Base-by-base conservation (phyloP, 2,113 vertebrate species). In the Sapayoa aenigma region DNA sequence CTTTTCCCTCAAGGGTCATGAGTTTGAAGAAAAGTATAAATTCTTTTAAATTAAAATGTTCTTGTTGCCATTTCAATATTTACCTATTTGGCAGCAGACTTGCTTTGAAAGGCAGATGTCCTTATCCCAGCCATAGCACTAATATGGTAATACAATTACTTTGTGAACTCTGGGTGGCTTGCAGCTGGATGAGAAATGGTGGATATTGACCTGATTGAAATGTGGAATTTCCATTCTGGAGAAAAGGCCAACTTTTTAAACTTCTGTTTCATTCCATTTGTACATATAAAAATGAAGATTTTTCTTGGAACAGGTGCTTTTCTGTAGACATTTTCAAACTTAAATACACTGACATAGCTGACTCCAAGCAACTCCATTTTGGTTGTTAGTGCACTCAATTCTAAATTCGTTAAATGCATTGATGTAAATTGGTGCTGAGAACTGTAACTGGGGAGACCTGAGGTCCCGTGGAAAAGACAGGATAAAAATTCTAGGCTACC, bases 401-500 rank as follows among this genome's bases (percentile, higher is more conserved):
- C 68, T 46, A 67, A 65, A 65, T 44, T 28, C 44, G 6, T 72
- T 72, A 55, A 39, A 44, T 37, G 35, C 30, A 23, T 14, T 60
- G 56, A 41, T 67, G 24, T 31, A 59, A 84, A 53, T 14, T 14
- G 46, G 30, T 77, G 42, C 35, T 59, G 35, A 39, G 27, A 66
- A 22, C 41, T 62, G 60, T 55, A 39, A 46, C 27, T 41, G 55
- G 92, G 39, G 76, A 84, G 93, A 82, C 87, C 87, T 90, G 89
- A 85, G 35, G 47, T 87, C 69, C 80, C 52, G 24, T 80, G 71
- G 58, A 93, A 93, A 87, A 94, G 55, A 77, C 31, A 83, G 59
- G 9, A 77, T 77, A 59, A 84, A 93, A 93, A 91, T 91, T 80
- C 87, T 88, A 94, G 85, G 33, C 75, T 91, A 65, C 49, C 82